These are phyloP conservation scores for Thereva unica DNA, from an alignment of 2,888 invertebrate genomes.

Conservation along the genomic window DNA sequence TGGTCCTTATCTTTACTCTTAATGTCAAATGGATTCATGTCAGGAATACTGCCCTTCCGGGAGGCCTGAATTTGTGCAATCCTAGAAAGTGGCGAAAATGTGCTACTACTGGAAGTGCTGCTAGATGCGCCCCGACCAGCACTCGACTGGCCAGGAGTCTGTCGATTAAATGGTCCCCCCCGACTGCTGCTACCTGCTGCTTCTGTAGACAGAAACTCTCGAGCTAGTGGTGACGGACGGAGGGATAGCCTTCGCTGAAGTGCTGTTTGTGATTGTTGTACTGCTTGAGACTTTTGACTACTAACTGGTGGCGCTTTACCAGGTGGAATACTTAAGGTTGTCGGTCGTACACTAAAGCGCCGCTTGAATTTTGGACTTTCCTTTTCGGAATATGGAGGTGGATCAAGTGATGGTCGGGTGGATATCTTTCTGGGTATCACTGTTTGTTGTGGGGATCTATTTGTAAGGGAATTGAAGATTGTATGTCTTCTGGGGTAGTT, in stretches of 20 bases:
- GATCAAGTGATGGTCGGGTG: slow-evolving; percentile 48
- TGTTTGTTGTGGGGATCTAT: slow-evolving; percentile 21
- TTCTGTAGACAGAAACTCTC: slow-evolving; percentile 45
- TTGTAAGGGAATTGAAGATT: slow-evolving; percentile 48
- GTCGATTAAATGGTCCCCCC: slow-evolving; percentile 15
- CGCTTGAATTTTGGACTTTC: slow-evolving; percentile 52
- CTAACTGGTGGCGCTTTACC: slow-evolving; percentile 50
- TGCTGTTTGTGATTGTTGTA: slow-evolving; percentile 47
- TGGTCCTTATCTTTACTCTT: neutral
- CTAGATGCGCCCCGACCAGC: slow-evolving; percentile 17
- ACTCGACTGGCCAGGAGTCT: slow-evolving; percentile 12
- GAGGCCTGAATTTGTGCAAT: slow-evolving; percentile 57
- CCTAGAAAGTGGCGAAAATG: slow-evolving; percentile 56
- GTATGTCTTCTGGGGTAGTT: slow-evolving; percentile 50
- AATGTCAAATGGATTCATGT: slow-evolving; percentile 5
- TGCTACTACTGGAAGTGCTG: slow-evolving; percentile 47
- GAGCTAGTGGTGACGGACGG: slow-evolving; percentile 55
- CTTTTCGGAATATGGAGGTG: slow-evolving; percentile 54
- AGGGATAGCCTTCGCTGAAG: slow-evolving; percentile 55
- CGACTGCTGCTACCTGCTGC: slow-evolving; percentile 9
- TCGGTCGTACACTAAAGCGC: slow-evolving; percentile 47
- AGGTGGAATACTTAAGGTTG: slow-evolving; percentile 55
- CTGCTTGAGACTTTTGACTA: neutral
- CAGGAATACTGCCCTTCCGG: slow-evolving; percentile 51
- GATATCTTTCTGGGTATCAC: slow-evolving; percentile 48